Evolutionary conservation across 2,888 invertebrate species (phyloP).

Genomic region (Rhorus exstirpatorius): DNA sequence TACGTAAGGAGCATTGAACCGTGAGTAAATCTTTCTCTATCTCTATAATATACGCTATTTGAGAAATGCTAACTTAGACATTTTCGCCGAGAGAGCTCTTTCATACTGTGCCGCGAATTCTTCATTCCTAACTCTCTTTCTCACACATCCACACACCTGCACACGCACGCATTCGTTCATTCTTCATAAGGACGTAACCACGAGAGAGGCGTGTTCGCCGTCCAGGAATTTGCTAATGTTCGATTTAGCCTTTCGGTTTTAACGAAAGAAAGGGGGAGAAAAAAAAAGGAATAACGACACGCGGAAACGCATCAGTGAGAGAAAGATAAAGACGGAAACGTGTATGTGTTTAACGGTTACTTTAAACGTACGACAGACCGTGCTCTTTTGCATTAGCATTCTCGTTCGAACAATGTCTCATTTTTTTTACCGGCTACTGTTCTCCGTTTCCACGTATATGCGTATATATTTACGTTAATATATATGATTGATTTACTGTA

Average conservation of each 20-base stretch:
- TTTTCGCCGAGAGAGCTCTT: constrained; percentile 30
- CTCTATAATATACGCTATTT: constrained; percentile 9
- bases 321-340: constrained; percentile 13
- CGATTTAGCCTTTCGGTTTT: constrained; percentile 68
- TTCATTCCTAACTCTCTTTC: constrained; percentile 10
- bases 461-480: no score
- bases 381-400: constrained; percentile 62
- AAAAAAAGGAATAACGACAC: constrained; percentile 12
- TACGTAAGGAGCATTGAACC: constrained; percentile 36
- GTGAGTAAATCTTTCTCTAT: constrained; percentile 15
- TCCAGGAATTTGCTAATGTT: constrained; percentile 58
- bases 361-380: constrained; percentile 62
- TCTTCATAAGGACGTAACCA: constrained; percentile 50
- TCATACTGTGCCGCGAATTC: constrained; percentile 46
- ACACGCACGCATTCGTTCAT: no score
- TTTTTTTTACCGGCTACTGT: constrained; percentile 34
- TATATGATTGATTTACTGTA: no score
- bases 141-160: neutral
- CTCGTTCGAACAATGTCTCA: constrained; percentile 41
- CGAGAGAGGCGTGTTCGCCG: constrained; percentile 59
- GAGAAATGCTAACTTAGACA: constrained; percentile 30
- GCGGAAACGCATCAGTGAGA: constrained; percentile 22
- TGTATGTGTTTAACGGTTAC: constrained; percentile 63
- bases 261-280: constrained; percentile 45
- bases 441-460: constrained; percentile 22